Evolutionary conservation across 1,140 invertebrate species (phyloP), one percentile per base, ranked within the genome.

Genomic region (Drosophila nigrodunni): DNA sequence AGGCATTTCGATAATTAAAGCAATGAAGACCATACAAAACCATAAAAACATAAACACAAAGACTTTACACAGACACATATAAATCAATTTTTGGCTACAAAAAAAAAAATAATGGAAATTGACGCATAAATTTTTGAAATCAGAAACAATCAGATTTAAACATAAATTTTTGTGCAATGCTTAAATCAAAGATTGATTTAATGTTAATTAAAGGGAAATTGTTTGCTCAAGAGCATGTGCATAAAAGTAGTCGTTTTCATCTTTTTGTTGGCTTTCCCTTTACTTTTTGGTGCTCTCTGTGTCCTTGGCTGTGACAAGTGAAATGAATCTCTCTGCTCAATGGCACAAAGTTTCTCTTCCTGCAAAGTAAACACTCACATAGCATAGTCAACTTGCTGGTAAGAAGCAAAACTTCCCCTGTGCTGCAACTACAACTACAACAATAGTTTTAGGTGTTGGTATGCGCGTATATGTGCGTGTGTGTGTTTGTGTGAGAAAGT

Each of bases 201-300:
- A 76, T 73, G 80, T 88, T 83, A 87, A 88, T 87, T 87, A 88
- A 87, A 82, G 62, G 46, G 79, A 55, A 67, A 85, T 66, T 72
- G 72, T 76, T 76, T 75, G 73, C 67, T 44, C 58, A 41, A 35
- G 35, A 58, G 44, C 79, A 80, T 80, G 54, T 66, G 66, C 41
- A 50, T 62, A 54, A 59, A 81, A 78, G 78, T 81, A 67, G 75
- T 76, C 71, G 54, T 21, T 59, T 55, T 8, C 54, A 4, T 34
- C 15, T 25, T 34, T n/a, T 25, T 21, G 13, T n/a, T 11, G 43
- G 18, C 18, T 13, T n/a, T 41, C 15, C 4, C 10, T 30, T 30
- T 30, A 10, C 15, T 47, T 41, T 69, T 47, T 21, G 18, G 18
- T 21, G 18, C 18, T 21, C 18, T 47, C 37, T 58, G 8, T 58